Conservation (phyloP, 2,888 invertebrate species). For the Nematopogon swammerdamellus region DNA sequence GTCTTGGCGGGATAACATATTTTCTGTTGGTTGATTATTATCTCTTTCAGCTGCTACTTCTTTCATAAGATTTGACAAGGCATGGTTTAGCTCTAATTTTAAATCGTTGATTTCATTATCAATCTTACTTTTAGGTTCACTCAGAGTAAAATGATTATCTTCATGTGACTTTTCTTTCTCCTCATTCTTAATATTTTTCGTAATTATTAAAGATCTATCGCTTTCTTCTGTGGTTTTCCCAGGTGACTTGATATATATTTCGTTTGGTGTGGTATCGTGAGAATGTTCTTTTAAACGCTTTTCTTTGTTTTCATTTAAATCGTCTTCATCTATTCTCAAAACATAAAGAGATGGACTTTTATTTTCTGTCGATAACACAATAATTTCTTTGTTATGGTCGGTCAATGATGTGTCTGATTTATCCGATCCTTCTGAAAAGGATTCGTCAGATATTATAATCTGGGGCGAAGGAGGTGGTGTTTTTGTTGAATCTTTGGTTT, state of each 20-base stretch:
- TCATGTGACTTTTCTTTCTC: not conserved
- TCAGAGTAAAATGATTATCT: not conserved
- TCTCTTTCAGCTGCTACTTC: slow-evolving; percentile 40
- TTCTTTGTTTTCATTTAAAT: slow-evolving; percentile 22
- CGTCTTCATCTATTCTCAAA: slow-evolving; percentile 18
- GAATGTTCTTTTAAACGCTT: too few relatives aligned
- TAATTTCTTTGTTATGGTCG: slow-evolving; percentile 25
- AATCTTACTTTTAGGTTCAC: slow-evolving; percentile 18
- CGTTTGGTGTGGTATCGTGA: not conserved
- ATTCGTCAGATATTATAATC: not conserved
- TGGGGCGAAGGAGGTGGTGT: slow-evolving; percentile 5
- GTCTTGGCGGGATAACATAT: slow-evolving; percentile 45
- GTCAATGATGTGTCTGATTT: not conserved
- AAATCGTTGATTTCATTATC: slow-evolving; percentile 36
- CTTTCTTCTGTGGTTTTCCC: not conserved
- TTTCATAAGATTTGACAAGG: slow-evolving; percentile 43
- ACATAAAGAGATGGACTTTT: slow-evolving; percentile 39
- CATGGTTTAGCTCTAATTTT: slow-evolving; percentile 46
- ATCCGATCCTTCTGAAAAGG: not conserved
- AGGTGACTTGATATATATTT: slow-evolving; percentile 1
- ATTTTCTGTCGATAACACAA: slow-evolving; percentile 36
- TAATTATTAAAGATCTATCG: not conserved
- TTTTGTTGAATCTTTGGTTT: slow-evolving; percentile 2
- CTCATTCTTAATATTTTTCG: not conserved
- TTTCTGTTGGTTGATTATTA: slow-evolving; percentile 21